These are phyloP conservation scores for Bos javanicus DNA, from an alignment of 2,113 vertebrate genomes.

Conservation along the genomic window DNA sequence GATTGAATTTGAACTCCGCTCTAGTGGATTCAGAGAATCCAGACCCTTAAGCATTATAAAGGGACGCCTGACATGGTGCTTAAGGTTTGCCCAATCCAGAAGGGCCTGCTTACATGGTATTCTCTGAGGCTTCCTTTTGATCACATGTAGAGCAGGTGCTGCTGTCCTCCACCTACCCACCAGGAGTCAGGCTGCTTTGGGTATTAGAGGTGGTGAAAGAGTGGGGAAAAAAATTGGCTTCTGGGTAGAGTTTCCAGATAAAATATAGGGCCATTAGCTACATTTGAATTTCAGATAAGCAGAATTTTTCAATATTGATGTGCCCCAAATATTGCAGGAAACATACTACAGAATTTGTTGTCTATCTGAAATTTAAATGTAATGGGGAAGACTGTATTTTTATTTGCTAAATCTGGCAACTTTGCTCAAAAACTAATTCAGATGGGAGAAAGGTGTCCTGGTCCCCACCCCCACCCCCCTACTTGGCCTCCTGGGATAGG, in stretches of 20 bases:
- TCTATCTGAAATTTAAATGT: neutral
- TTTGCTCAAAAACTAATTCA: neutral
- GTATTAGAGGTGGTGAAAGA: neutral
- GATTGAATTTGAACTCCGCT: neutral
- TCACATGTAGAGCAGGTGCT: rapidly evolving
- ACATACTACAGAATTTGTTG: neutral
- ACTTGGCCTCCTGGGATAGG: neutral
- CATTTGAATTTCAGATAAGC: neutral
- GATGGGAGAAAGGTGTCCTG: neutral
- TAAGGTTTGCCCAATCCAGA: neutral
- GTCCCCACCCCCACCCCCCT: rapidly evolving
- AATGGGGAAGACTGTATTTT: neutral
- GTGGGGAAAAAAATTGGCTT: neutral
- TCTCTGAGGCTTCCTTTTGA: neutral
- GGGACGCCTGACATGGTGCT: neutral
- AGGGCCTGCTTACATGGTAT: neutral
- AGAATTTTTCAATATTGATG: neutral
- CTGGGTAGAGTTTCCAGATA: neutral
- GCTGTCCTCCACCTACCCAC: neutral
- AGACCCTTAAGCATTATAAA: neutral
- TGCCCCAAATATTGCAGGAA: neutral
- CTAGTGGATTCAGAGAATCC: neutral
- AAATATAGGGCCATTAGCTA: neutral
- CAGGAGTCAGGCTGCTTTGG: neutral
- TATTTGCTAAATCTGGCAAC: neutral